Base-by-base conservation (phyloP, 2,888 invertebrate species). In the Cataglyphis albicans region DNA sequence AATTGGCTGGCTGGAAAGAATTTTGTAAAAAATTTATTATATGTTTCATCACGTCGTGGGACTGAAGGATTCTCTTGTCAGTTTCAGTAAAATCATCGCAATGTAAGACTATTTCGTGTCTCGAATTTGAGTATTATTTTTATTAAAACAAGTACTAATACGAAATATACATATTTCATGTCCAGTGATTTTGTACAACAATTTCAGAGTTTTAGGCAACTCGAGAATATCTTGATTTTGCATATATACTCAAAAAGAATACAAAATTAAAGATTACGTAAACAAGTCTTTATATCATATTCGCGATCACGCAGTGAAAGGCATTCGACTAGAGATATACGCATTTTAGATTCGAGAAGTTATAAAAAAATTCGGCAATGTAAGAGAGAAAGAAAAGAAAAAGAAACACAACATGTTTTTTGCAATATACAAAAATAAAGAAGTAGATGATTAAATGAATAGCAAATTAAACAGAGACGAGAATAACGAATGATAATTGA, bases 181-280 rank as follows among this genome's bases (percentile, higher is more conserved):
- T n/a, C 21, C n/a, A 38, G 32, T 10, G 44, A 68, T 52, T 48
- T 65, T n/a, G 21, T 21, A 21, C 32, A 59, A 44, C 41, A 48
- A 59, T 32, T 52, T 52, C 52, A 48, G 7, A 59, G 35, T 68
- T 38, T 18, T 12, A 57, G 3, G 21, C 12, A 75, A 52, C 35
- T 75, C 52, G 9, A 73, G 10, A 63, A 74, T 18, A 35, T 64
- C 10, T 75, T 64, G 35, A 76, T 65, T 38, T 76, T 76, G 38
- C 7, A 64, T 64, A 65, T 67, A 29, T 67, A 76, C 41, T 41
- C 41, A 67, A 55, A 41, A 76, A 9, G 59, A 80, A 80, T 80
- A 80, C 35, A 44, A 48, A 80, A 59, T 61, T 70, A 70, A 44
- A 57, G 35, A 80, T 80, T 80, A 70, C 41, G 59, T 59, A 68